These are phyloP conservation scores for Salvelinus alpinus DNA, from an alignment of 2,113 vertebrate genomes.

Conservation along the genomic window DNA sequence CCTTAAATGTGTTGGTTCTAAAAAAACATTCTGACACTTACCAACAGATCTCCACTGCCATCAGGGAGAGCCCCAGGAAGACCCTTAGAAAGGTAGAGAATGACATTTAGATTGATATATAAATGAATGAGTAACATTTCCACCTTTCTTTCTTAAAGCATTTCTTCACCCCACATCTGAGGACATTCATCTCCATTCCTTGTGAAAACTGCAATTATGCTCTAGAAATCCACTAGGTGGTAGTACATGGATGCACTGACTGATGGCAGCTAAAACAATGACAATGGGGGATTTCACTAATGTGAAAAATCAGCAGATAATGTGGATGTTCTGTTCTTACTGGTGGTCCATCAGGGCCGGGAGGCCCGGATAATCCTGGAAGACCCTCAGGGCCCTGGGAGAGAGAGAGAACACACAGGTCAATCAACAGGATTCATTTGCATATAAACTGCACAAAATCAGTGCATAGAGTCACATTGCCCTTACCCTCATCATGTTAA, in stretches of 20 bases:
- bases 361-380: conserved; percentile 84
- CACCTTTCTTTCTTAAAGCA: no score
- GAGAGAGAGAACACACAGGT: not conserved
- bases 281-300: no score
- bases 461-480: not conserved
- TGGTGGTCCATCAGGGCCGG: conserved; percentile 87
- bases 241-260: no score
- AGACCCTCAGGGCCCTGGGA: conserved; percentile 87
- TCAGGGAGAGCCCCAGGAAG: conserved; percentile 87
- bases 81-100: conserved; percentile 75
- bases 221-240: no score
- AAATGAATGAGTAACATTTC: no score
- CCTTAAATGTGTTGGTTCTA: not conserved
- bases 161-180: not conserved
- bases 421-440: not conserved
- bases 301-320: not conserved
- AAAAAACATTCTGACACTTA: conserved; percentile 54
- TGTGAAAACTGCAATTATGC: not conserved
- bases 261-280: not conserved
- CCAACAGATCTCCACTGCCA: conserved; percentile 85
- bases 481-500: not conserved
- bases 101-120: not conserved
- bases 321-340: conserved; percentile 75
- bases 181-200: not conserved
- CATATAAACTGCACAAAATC: not conserved